A percentile compares a stretch with the other conserved stretches of the same genome.
Conservation (phyloP, 2,797 vertebrate genomes). For the Pterois miles region DNA sequence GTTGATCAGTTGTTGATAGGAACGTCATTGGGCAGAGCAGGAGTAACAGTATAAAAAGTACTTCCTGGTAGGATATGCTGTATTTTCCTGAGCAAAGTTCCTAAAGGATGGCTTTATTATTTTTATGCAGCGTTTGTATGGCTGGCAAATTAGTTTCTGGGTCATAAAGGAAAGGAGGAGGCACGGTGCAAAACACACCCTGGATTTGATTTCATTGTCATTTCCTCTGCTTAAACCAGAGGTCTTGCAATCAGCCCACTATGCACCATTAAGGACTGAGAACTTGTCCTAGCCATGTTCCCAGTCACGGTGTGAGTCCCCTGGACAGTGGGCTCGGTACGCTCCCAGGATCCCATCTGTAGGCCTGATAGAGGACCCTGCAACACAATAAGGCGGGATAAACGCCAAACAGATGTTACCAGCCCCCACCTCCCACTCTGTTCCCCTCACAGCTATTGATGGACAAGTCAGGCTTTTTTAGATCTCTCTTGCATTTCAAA, state of each 20-base stretch:
- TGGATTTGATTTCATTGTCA: slow-evolving; percentile 47
- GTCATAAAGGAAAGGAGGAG: slow-evolving; percentile 38
- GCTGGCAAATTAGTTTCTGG: neutral
- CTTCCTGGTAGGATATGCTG: slow-evolving; percentile 32
- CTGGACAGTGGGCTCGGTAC: slow-evolving; percentile 52
- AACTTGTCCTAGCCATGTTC: slow-evolving; percentile 52
- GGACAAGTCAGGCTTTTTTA: slow-evolving; percentile 64
- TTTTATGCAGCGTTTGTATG: neutral
- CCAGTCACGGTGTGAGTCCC: slow-evolving; percentile 62
- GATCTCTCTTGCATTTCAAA: slow-evolving; percentile 73
- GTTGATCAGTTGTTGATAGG: neutral
- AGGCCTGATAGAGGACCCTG: slow-evolving; percentile 49
- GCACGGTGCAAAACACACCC: slow-evolving; percentile 38
- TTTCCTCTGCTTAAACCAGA: slow-evolving; percentile 40
- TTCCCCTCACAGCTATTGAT: slow-evolving; percentile 60
- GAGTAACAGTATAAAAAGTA: neutral
- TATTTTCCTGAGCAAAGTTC: slow-evolving; percentile 27
- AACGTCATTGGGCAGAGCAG: neutral
- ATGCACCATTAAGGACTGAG: slow-evolving; percentile 46
- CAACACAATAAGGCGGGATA: slow-evolving; percentile 74
- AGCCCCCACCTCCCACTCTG: slow-evolving; percentile 49
- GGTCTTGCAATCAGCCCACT: slow-evolving; percentile 19
- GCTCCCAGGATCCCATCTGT: slow-evolving; percentile 66
- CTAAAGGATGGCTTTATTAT: neutral
- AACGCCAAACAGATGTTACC: slow-evolving; percentile 80